Evolutionary conservation across 1,140 invertebrate genomes (phyloP).

Genomic region (Oscheius sp.): DNA sequence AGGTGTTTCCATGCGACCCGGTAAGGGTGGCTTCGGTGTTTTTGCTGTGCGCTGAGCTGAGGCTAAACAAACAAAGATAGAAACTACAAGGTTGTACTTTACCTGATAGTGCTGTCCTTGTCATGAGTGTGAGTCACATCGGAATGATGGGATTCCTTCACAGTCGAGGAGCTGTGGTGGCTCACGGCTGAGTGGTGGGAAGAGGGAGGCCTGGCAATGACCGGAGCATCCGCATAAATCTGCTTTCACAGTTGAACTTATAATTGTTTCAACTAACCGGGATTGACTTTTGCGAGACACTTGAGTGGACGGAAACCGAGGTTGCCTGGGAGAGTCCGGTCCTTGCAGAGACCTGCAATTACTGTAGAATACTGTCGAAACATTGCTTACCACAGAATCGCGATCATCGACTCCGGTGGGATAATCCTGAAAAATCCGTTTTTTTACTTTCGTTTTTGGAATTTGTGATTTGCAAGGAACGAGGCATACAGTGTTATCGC

Average conservation of each 20-base stretch:
- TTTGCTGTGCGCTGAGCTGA: too few species aligned
- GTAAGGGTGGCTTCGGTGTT: not conserved
- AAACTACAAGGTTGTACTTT: too few species aligned
- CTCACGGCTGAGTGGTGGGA: constrained; percentile 9
- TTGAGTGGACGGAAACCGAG: constrained; percentile 21
- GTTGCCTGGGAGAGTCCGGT: constrained; percentile 4
- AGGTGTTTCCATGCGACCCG: not conserved
- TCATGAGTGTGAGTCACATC: constrained; percentile 13
- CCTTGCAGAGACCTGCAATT: not conserved
- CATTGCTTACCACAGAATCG: constrained; percentile 14
- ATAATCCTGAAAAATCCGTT: too few species aligned
- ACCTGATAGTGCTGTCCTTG: constrained; percentile 9
- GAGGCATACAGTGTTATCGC: too few species aligned
- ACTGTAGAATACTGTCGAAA: too few species aligned
- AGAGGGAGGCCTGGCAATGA: not conserved
- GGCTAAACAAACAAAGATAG: too few species aligned
- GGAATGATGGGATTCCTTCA: constrained; percentile 21
- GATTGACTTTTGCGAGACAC: constrained; percentile 25
- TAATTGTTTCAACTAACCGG: not conserved
- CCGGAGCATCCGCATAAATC: not conserved
- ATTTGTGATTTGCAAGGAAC: too few species aligned
- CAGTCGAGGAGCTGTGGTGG: constrained; percentile 1
- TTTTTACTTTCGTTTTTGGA: too few species aligned
- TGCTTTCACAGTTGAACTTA: not conserved
- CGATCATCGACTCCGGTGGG: constrained; percentile 6